These are phyloP conservation scores for Melanogrammus aeglefinus DNA, from an alignment of 2,797 vertebrate species.

Conservation along the genomic window DNA sequence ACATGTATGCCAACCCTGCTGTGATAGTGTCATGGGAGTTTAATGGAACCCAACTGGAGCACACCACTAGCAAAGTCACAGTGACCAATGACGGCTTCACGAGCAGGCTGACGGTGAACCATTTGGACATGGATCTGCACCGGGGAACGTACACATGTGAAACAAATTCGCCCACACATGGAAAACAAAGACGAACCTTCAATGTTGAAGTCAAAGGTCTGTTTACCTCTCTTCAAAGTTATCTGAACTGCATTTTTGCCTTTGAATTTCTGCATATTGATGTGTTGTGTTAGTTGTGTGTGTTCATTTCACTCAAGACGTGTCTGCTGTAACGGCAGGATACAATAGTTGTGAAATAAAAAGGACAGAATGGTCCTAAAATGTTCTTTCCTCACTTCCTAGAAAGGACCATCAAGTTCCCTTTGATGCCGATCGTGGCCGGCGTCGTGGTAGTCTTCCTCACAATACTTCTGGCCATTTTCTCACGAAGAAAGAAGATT, in stretches of 20 bases:
- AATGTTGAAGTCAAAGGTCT: slow-evolving; percentile 74
- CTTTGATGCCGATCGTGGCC: slow-evolving; percentile 79
- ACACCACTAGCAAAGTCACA: slow-evolving; percentile 58
- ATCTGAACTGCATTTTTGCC: neutral
- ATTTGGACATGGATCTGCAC: slow-evolving; percentile 64
- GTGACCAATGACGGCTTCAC: slow-evolving; percentile 67
- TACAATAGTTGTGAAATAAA: neutral
- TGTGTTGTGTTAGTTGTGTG: no score
- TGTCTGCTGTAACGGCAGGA: neutral
- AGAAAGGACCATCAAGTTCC: slow-evolving; percentile 75
- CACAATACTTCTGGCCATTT: slow-evolving; percentile 75
- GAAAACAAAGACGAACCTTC: slow-evolving; percentile 62
- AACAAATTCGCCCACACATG: slow-evolving; percentile 45
- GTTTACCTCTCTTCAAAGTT: neutral
- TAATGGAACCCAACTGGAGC: slow-evolving; percentile 60
- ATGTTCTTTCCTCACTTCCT: slow-evolving; percentile 24
- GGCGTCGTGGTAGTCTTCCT: slow-evolving; percentile 78
- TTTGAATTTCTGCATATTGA: no score
- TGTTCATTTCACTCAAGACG: no score
- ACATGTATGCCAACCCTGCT: slow-evolving; percentile 79
- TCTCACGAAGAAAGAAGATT: slow-evolving; percentile 75
- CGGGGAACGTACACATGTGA: slow-evolving; percentile 77
- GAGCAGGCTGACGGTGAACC: slow-evolving; percentile 60
- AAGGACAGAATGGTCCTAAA: neutral
- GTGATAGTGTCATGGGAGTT: slow-evolving; percentile 75